These are phyloP conservation scores for Apostichopus parvimensis DNA, from an alignment of 35 echinoderm and acorn worm species.

Conservation along the genomic window DNA sequence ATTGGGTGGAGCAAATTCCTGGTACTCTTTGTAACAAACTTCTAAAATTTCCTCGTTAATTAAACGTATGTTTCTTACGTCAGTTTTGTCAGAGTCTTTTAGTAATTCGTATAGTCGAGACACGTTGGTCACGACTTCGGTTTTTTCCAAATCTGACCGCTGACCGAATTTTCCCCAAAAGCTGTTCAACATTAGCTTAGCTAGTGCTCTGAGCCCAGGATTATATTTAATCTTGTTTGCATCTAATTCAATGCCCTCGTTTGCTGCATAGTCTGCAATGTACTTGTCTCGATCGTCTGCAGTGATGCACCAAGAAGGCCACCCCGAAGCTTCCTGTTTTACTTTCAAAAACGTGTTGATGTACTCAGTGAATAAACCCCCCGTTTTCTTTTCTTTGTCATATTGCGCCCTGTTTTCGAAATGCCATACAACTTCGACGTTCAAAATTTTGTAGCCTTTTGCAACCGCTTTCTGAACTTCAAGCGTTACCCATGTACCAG, in stretches of 20 bases:
- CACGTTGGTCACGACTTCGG: slow-evolving; percentile 35
- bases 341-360: slow-evolving; percentile 58
- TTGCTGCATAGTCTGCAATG: slow-evolving; percentile 45
- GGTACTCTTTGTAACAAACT: slow-evolving; percentile 53
- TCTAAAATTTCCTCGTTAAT: slow-evolving; percentile 55
- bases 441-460: no score
- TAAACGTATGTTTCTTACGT: slow-evolving; percentile 50
- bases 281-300: slow-evolving; percentile 52
- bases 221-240: slow-evolving; percentile 56
- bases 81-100: background rate
- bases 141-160: slow-evolving; percentile 58
- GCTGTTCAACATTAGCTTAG: slow-evolving; percentile 65
- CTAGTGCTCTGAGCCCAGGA: slow-evolving; percentile 58
- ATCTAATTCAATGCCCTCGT: slow-evolving; percentile 58
- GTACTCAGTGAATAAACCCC: slow-evolving; percentile 1
- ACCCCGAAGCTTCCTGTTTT: slow-evolving; percentile 57
- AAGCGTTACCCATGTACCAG: no score
- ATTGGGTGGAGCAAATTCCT: slow-evolving; percentile 56
- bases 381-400: no score
- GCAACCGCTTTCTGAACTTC: no score
- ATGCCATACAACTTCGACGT: no score
- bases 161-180: slow-evolving; percentile 79
- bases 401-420: no score
- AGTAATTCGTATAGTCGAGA: slow-evolving; percentile 50
- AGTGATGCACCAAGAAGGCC: slow-evolving; percentile 63